Conservation (phyloP, 2,888 invertebrate species). For the Seladonia tumulorum region DNA sequence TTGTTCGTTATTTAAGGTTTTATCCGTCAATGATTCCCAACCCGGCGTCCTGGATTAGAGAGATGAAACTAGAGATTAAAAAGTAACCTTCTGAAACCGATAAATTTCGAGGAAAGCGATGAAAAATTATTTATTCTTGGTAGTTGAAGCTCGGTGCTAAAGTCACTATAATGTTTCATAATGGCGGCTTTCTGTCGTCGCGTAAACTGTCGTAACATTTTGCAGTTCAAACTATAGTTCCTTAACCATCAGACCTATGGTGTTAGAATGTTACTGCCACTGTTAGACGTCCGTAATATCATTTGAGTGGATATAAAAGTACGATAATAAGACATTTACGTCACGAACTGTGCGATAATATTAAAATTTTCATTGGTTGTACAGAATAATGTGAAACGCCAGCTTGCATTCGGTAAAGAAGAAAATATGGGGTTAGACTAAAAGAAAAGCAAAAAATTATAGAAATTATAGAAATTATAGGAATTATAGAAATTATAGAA, state of each 20-base stretch:
- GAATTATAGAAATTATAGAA: too few relatives aligned
- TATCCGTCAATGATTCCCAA: too few relatives aligned
- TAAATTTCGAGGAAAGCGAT: too few relatives aligned
- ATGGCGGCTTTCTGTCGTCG: conserved; percentile 25
- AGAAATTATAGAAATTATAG: too few relatives aligned
- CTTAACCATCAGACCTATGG: conserved; percentile 36
- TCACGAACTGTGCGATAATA: neutral
- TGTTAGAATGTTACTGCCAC: conserved; percentile 34
- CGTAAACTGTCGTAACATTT: conserved; percentile 14
- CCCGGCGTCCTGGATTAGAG: too few relatives aligned
- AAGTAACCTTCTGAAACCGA: too few relatives aligned
- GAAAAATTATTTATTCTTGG: too few relatives aligned
- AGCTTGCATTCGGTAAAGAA: neutral
- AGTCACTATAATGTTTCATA: neutral
- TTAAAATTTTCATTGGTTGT: neutral
- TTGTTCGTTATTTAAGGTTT: too few relatives aligned
- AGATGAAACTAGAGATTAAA: too few relatives aligned
- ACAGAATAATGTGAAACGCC: neutral
- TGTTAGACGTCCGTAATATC: conserved; percentile 2
- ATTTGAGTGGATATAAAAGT: neutral
- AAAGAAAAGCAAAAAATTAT: neutral
- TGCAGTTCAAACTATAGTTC: conserved; percentile 30
- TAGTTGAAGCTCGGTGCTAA: neutral
- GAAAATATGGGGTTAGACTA: too few relatives aligned
- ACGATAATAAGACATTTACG: neutral